phyloP scores from a whole-genome alignment of 2,113 vertebrate genomes.

The Strigops habroptila region DNA sequence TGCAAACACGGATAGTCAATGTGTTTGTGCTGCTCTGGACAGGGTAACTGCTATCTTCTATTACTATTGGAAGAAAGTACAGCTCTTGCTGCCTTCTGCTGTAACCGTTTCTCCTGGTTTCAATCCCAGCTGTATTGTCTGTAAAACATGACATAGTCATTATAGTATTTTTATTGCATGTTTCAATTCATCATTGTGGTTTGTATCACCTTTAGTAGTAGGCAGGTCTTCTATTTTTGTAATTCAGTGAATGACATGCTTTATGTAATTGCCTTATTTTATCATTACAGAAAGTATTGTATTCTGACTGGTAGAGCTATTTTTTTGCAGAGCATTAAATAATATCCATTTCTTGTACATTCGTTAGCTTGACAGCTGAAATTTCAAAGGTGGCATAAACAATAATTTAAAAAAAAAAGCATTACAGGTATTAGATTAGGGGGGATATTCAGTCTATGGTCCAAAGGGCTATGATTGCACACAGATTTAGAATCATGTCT shows the following conservation, averaged over 20 bases:
- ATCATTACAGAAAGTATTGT: background rate
- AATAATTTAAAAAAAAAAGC: background rate
- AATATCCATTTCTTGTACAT: background rate
- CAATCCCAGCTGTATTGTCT: conserved; percentile 97
- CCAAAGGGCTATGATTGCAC: background rate
- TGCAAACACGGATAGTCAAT: conserved; percentile 91
- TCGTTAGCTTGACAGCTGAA: background rate
- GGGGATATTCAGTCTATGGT: background rate
- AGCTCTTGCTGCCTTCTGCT: conserved; percentile 89
- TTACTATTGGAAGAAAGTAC: conserved; percentile 87
- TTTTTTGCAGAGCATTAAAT: background rate
- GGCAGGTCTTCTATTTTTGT: background rate
- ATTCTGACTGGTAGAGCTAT: background rate
- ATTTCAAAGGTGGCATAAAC: background rate
- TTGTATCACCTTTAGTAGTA: background rate
- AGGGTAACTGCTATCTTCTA: conserved; percentile 93
- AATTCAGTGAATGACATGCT: background rate
- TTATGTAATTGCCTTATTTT: background rate
- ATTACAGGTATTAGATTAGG: background rate
- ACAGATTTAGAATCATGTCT: background rate
- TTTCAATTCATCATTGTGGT: background rate
- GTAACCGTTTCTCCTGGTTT: conserved; percentile 86
- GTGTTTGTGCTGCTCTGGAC: conserved; percentile 94
- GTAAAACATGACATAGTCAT: conserved; percentile 58
- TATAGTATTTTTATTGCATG: background rate